These are phyloP conservation scores for Burhinus bistriatus DNA, from an alignment of 2,113 vertebrate genomes.

Conservation along the genomic window DNA sequence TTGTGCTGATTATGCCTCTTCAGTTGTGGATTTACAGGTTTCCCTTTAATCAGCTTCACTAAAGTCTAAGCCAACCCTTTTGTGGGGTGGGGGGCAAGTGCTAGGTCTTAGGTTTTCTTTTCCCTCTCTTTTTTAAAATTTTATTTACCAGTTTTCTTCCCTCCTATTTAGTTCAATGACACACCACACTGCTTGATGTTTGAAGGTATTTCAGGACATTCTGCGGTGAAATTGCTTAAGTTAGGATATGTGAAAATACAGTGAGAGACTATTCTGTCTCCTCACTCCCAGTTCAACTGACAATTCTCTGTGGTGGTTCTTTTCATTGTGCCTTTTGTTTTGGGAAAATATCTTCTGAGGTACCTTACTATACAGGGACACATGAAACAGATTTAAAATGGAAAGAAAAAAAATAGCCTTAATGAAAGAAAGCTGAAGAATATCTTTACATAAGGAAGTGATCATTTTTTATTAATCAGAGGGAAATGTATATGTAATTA, in stretches of 20 bases:
- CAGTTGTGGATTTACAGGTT: neutral
- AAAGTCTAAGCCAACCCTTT: neutral
- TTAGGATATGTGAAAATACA: neutral
- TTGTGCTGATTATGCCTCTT: neutral
- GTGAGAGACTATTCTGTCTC: neutral
- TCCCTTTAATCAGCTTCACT: neutral
- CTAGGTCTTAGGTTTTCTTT: neutral
- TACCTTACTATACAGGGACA: slow-evolving; percentile 49
- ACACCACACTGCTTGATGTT: neutral
- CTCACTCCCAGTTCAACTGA: neutral
- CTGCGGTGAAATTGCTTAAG: slow-evolving; percentile 5
- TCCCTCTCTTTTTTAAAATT: neutral
- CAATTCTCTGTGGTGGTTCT: neutral
- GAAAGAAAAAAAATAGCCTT: slow-evolving; percentile 39
- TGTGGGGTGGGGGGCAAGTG: neutral
- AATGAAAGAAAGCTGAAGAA: slow-evolving; percentile 66
- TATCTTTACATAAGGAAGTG: slow-evolving; percentile 72
- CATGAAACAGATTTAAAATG: slow-evolving; percentile 59
- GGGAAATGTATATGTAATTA: slow-evolving; percentile 81
- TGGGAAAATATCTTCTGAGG: slow-evolving; percentile 45
- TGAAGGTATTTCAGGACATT: slow-evolving; percentile 16
- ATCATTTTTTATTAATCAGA: slow-evolving; percentile 82
- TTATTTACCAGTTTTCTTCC: neutral
- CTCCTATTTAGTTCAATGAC: neutral
- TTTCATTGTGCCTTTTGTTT: slow-evolving; percentile 50